These are phyloP conservation scores for Dipodomys merriami DNA, from an alignment of 2,113 vertebrate genomes.

Conservation along the genomic window DNA sequence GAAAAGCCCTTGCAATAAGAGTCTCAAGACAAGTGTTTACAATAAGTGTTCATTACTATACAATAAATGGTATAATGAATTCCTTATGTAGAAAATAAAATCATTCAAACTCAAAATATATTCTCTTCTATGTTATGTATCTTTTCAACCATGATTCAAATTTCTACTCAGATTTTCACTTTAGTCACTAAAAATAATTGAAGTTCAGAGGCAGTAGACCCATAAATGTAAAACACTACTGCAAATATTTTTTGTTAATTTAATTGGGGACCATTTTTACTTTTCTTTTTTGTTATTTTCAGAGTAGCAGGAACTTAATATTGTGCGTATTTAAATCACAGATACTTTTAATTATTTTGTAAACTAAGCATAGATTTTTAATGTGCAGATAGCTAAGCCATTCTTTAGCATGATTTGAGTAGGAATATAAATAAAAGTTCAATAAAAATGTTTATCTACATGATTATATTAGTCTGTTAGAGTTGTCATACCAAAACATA, in stretches of 20 bases:
- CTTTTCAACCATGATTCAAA: not conserved
- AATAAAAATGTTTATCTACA: not conserved
- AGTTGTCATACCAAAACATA: not conserved
- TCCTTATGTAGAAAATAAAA: slow-evolving; percentile 14
- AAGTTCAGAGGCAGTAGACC: not conserved
- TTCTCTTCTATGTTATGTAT: not conserved
- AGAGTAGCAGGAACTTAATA: not conserved
- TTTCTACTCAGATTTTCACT: not conserved
- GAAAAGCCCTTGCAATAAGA: slow-evolving; percentile 52
- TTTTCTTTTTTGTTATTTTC: not conserved
- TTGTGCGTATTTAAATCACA: not conserved
- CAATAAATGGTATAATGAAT: not conserved
- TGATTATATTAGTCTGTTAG: not conserved
- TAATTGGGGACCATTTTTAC: not conserved
- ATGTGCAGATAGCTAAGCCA: not conserved
- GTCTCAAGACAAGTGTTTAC: slow-evolving; percentile 54
- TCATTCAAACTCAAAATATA: not conserved
- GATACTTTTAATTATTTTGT: slow-evolving; percentile 24
- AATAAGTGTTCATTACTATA: slow-evolving; percentile 61
- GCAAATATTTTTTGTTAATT: not conserved
- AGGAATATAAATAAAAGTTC: not conserved
- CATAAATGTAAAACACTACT: not conserved
- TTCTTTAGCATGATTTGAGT: not conserved
- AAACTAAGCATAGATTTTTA: not conserved
- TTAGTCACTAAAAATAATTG: slow-evolving; percentile 41